Percentiles rank a stretch among this genome's conserved stretches.
Conservation (phyloP, 2,113 vertebrate species). For the Serilophus lunatus region DNA sequence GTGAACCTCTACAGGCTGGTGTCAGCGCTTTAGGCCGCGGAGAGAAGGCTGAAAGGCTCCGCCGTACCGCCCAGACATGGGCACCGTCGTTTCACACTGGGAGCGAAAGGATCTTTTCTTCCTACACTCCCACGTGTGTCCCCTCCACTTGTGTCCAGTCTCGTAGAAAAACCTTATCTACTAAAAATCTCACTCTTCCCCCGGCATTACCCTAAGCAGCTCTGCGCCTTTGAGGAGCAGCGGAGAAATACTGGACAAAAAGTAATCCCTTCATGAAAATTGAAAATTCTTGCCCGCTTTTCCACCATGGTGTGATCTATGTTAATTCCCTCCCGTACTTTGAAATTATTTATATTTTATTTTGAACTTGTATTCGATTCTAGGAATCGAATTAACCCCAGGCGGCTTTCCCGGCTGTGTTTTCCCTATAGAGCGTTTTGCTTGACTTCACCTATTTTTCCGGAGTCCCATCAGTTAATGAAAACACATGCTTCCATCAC, state of each 20-base stretch:
- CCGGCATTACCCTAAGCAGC: not conserved
- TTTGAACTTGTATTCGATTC: not conserved
- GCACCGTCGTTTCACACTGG: not conserved
- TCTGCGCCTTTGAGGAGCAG: not conserved
- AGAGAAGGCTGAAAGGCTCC: not conserved
- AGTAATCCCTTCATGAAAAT: not conserved
- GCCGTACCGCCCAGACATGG: not conserved
- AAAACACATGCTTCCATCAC: not conserved
- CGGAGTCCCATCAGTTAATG: not conserved
- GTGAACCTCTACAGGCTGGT: not conserved
- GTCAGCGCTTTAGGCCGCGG: not conserved
- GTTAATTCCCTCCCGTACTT: not conserved
- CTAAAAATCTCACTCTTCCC: not conserved
- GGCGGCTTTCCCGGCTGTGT: not conserved
- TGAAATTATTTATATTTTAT: not conserved
- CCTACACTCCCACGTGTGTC: rapidly evolving
- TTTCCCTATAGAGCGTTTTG: not conserved
- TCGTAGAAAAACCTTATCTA: not conserved
- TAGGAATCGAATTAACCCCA: not conserved
- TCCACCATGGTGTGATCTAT: rapidly evolving
- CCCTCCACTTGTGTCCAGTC: not conserved
- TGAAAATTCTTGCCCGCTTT: not conserved
- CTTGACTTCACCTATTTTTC: not conserved
- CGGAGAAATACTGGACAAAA: not conserved
- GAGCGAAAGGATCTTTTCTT: not conserved